A percentile compares a stretch with the other conserved stretches of the same genome.
These are phyloP conservation scores for Thera britannica DNA, from an alignment of 2,888 invertebrate genomes.

Conservation along the genomic window DNA sequence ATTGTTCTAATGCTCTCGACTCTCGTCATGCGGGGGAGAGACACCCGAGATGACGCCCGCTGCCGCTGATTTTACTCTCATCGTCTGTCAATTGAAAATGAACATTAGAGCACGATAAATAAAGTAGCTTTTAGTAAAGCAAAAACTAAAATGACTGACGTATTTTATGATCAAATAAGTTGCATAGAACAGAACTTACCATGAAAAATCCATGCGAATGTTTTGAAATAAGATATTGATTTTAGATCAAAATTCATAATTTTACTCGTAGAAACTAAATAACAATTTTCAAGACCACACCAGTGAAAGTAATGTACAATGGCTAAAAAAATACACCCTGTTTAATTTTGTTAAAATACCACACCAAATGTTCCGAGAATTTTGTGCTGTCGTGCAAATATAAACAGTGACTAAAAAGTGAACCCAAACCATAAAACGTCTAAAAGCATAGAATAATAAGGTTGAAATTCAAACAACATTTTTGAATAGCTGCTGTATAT, in stretches of 20 bases:
- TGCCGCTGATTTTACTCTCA: conserved; percentile 85
- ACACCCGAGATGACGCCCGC: conserved; percentile 87
- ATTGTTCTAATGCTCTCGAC: conserved; percentile 66
- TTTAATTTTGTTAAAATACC: conserved; percentile 42
- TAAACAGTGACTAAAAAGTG: conserved; percentile 27
- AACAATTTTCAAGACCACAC: conserved; percentile 25
- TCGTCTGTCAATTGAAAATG: conserved; percentile 63
- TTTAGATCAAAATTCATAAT: conserved; percentile 9
- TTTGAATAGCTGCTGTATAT: not conserved
- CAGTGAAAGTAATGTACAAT: conserved; percentile 27
- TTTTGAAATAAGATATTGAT: conserved; percentile 5
- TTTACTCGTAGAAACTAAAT: not conserved
- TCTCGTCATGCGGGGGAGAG: conserved; percentile 86
- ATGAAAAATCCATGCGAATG: conserved; percentile 5
- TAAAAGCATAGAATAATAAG: conserved; percentile 16
- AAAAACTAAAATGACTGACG: not conserved
- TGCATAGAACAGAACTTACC: conserved; percentile 19
- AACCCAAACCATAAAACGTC: conserved; percentile 24
- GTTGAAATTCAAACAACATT: conserved; percentile 29
- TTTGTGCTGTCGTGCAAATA: conserved; percentile 30
- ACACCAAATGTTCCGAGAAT: conserved; percentile 31
- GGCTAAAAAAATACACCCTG: conserved; percentile 39
- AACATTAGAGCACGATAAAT: conserved; percentile 13
- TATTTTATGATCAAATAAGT: not conserved
- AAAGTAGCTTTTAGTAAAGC: conserved; percentile 1